phyloP scores from a whole-genome alignment of 2,113 vertebrate species.

The Apteryx owenii region DNA sequence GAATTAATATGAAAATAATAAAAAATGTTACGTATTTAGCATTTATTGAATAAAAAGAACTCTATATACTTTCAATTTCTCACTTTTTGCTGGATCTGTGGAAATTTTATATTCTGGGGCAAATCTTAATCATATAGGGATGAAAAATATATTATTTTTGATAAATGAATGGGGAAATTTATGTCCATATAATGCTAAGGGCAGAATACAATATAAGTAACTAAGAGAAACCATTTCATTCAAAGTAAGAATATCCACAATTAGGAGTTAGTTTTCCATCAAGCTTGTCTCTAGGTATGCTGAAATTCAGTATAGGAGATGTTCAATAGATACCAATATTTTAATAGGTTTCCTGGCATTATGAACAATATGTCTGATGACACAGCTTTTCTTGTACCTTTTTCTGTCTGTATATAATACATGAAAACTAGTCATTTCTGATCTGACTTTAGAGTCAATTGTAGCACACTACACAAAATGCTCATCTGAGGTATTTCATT shows the following conservation, averaged over 20 bases:
- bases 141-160: not conserved
- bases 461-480: rapidly evolving
- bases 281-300: not conserved
- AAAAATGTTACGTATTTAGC: not conserved
- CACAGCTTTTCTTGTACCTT: not conserved
- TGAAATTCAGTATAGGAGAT: not conserved
- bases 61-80: not conserved
- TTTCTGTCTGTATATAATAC: not conserved
- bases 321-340: not conserved
- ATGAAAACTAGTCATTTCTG: no score
- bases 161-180: not conserved
- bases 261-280: not conserved
- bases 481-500: not conserved
- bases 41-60: not conserved
- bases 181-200: not conserved
- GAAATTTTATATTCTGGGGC: not conserved
- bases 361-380: not conserved
- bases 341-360: not conserved
- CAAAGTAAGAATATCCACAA: not conserved
- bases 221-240: not conserved
- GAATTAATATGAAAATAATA: not conserved
- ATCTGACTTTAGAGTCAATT: not conserved
- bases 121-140: not conserved
- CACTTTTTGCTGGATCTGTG: not conserved
- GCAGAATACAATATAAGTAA: not conserved